These are phyloP conservation scores for Sylvietta virens DNA, from an alignment of 2,113 vertebrate genomes.

Conservation along the genomic window DNA sequence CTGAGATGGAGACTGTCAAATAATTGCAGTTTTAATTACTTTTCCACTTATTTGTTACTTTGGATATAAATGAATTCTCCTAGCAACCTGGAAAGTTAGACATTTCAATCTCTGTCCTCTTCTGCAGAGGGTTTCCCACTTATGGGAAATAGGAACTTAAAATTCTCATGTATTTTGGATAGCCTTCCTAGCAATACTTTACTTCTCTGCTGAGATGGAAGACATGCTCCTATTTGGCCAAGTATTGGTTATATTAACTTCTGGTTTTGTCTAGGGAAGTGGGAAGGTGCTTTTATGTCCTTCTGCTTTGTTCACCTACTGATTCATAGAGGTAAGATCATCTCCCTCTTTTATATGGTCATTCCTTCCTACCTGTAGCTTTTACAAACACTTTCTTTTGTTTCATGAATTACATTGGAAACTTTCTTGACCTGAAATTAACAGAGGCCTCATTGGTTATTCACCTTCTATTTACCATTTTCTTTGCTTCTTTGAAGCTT, in stretches of 20 bases:
- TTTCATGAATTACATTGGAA: not conserved
- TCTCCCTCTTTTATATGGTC: not conserved
- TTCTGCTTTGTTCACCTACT: not conserved
- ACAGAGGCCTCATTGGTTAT: not conserved
- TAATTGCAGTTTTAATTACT: not conserved
- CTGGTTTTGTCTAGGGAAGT: not conserved
- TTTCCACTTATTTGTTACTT: not conserved
- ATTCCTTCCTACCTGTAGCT: not conserved
- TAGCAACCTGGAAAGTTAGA: not conserved
- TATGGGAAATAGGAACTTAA: not conserved
- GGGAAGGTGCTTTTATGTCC: not conserved
- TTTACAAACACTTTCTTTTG: not conserved
- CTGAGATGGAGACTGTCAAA: not conserved
- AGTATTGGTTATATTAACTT: not conserved
- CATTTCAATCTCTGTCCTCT: not conserved
- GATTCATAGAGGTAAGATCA: not conserved
- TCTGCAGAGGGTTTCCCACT: not conserved
- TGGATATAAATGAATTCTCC: not conserved
- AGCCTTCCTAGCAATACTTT: not conserved
- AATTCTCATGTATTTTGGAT: not conserved
- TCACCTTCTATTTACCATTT: not conserved
- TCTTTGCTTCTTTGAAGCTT: not conserved
- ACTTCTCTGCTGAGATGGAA: not conserved
- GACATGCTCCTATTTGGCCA: not conserved
- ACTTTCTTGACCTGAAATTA: not conserved